Conservation (phyloP, 1,140 invertebrate genomes). For the Drosophila mayri region DNA sequence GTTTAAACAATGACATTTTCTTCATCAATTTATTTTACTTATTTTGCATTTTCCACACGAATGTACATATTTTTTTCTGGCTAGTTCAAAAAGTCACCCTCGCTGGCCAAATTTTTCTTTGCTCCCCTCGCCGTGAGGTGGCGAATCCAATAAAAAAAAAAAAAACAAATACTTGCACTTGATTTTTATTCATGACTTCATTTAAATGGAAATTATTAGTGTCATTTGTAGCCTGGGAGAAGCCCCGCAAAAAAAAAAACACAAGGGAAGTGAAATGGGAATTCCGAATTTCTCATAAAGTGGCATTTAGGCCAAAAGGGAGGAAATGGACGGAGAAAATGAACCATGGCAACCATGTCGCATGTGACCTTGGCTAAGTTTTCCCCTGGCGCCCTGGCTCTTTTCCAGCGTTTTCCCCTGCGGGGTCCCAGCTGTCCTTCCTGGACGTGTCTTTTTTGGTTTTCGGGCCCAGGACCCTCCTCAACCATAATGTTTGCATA, state of each 20-base stretch:
- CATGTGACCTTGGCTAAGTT: slow-evolving; percentile 75
- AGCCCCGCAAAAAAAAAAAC: slow-evolving; percentile 9
- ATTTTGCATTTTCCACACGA: slow-evolving; percentile 15
- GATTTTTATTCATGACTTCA: slow-evolving; percentile 74
- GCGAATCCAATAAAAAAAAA: slow-evolving; percentile 29
- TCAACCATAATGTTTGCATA: slow-evolving; percentile 80
- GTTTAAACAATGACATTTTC: slow-evolving; percentile 23
- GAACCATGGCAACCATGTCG: slow-evolving; percentile 57
- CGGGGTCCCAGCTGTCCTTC: slow-evolving; percentile 59
- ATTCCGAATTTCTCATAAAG: slow-evolving; percentile 77
- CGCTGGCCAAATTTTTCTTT: background rate
- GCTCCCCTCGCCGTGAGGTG: slow-evolving; percentile 11
- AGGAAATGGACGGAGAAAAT: slow-evolving; percentile 21
- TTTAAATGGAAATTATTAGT: slow-evolving; percentile 83
- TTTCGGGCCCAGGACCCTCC: slow-evolving; percentile 25
- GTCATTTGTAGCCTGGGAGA: slow-evolving; percentile 67
- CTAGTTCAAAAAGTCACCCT: slow-evolving; percentile 18
- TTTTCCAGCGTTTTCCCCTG: slow-evolving; percentile 12
- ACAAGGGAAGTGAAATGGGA: slow-evolving; percentile 42
- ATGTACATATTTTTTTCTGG: background rate
- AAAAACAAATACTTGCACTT: slow-evolving; percentile 60
- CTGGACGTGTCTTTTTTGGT: slow-evolving; percentile 34
- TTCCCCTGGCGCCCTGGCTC: slow-evolving; percentile 15
- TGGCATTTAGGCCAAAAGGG: slow-evolving; percentile 39
- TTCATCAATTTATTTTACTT: slow-evolving; percentile 18